Evolutionary conservation across 2,797 vertebrate species (phyloP), one percentile per base, ranked within the genome.

Genomic region (Petrocephalus sullivani): DNA sequence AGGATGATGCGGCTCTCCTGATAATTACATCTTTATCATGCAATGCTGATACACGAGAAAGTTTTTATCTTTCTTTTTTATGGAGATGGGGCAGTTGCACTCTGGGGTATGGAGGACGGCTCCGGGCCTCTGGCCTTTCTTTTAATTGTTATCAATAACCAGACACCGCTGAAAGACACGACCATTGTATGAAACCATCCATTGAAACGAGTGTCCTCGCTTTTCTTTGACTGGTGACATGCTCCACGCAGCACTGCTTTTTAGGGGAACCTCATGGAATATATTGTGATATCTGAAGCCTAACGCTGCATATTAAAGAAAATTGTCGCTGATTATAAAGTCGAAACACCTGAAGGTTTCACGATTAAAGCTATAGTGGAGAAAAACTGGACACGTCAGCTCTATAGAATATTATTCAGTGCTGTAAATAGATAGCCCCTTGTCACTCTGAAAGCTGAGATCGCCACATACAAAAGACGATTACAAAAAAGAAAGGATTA

Each of bases 371-470:
- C 33, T 41, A 60, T 21, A 46, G 84, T 33, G 16, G 53, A 91
- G 91, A 86, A 85, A 58, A 85, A 85, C 51, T 56, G 21, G 4
- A 86, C n/a, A 56, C 54, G 37, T 58, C 92, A 92, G 93, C 89
- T 89, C 87, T 91, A 90, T 91, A 92, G 91, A 93, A 90, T 90
- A 90, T 91, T 90, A 91, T 91, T 89, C 89, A 83, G 87, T 57
- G 54, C 88, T 51, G 58, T 94, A 92, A 95, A 94, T 93, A 93
- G 91, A 91, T 71, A 57, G 89, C 86, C 89, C 87, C 91, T 88
- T 91, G 88, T 92, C 91, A 91, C 92, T 87, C 61, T 94, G 94
- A 95, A 96, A 94, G 92, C 91, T 92, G 93, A 95, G 94, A 93
- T 94, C 86, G 88, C 90, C 90, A 87, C 91, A 90, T 93, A 94